phyloP scores from a whole-genome alignment of 2,888 invertebrate genomes.

The Itoplectis maculator region DNA sequence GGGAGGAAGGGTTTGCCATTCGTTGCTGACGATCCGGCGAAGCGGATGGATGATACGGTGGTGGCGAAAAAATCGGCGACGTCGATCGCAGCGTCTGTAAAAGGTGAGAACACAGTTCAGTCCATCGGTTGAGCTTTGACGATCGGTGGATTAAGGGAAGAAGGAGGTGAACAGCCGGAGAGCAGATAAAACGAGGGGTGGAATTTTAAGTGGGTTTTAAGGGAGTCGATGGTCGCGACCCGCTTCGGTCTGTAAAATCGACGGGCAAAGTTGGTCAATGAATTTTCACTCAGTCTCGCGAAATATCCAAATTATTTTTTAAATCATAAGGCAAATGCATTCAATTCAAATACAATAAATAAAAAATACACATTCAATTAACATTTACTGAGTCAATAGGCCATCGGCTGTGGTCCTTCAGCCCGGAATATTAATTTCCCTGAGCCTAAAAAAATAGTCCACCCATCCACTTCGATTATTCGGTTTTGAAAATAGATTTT shows the following conservation, averaged over 20 bases:
- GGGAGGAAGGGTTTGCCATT: neutral
- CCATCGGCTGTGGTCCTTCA: too few species aligned
- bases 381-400: too few species aligned
- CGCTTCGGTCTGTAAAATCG: neutral
- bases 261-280: neutral
- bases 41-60: constrained; percentile 5
- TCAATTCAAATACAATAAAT: too few species aligned
- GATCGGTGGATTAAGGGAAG: neutral
- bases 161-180: neutral
- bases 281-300: neutral
- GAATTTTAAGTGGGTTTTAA: neutral
- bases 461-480: too few species aligned
- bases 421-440: too few species aligned
- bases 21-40: neutral
- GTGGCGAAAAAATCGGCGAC: neutral
- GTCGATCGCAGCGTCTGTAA: constrained; percentile 10
- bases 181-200: neutral
- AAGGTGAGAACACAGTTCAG: constrained; percentile 2
- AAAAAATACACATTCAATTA: too few species aligned
- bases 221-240: neutral
- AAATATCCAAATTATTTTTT: neutral
- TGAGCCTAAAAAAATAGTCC: too few species aligned
- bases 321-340: too few species aligned
- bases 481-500: too few species aligned
- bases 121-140: neutral